These are phyloP conservation scores for Ashinkailepas kermadecensis DNA, from an alignment of 2,888 invertebrate genomes.

Conservation along the genomic window DNA sequence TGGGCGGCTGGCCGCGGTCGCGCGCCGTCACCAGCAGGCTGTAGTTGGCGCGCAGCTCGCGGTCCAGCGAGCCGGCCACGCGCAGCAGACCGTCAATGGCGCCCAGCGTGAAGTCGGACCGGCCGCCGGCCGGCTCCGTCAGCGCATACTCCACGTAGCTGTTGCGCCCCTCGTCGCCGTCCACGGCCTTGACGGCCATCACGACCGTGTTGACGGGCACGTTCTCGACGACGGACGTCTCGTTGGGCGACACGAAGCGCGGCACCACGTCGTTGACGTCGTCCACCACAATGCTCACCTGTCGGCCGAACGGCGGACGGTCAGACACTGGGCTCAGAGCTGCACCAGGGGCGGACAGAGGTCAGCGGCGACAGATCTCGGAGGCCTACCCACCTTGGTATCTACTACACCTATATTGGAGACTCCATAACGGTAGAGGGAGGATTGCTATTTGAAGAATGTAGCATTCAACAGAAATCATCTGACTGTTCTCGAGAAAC, in stretches of 20 bases:
- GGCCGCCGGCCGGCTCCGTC: slow-evolving; percentile 35
- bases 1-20: slow-evolving; percentile 76
- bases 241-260: slow-evolving; percentile 61
- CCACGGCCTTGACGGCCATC: slow-evolving; percentile 79
- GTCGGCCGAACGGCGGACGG: slow-evolving; percentile 45
- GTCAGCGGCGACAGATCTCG: too few relatives aligned
- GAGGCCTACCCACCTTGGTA: too few relatives aligned
- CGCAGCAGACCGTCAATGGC: slow-evolving; percentile 78
- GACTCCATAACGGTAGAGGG: too few relatives aligned
- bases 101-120: slow-evolving; percentile 61
- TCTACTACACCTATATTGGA: too few relatives aligned
- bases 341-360: too few relatives aligned
- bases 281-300: slow-evolving; percentile 39
- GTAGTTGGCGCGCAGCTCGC: slow-evolving; percentile 69
- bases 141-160: slow-evolving; percentile 82
- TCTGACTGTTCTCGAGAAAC: too few relatives aligned
- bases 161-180: slow-evolving; percentile 83
- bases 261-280: slow-evolving; percentile 92
- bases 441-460: too few relatives aligned
- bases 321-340: slow-evolving; percentile 47
- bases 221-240: slow-evolving; percentile 73
- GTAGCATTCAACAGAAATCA: too few relatives aligned
- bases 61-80: slow-evolving; percentile 76
- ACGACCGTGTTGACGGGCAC: slow-evolving; percentile 76
- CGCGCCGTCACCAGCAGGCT: slow-evolving; percentile 60